phyloP scores from a whole-genome alignment of 2,113 vertebrate genomes.

The Numida meleagris region DNA sequence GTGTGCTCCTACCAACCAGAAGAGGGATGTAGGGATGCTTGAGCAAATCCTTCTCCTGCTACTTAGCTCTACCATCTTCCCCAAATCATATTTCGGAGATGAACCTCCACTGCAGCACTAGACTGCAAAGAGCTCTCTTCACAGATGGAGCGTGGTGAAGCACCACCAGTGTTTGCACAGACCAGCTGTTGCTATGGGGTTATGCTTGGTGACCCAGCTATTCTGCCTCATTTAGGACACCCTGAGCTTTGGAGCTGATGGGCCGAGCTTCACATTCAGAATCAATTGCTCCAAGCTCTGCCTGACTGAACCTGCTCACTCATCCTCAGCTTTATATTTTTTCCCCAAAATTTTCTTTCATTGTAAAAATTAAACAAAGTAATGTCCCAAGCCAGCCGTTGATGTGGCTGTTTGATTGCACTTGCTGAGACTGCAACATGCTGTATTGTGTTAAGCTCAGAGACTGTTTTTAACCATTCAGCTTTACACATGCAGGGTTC shows the following conservation, averaged over 20 bases:
- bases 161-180: neutral
- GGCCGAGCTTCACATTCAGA: neutral
- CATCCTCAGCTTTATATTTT: neutral
- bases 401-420: neutral
- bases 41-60: neutral
- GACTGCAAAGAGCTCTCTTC: neutral
- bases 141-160: rapidly evolving
- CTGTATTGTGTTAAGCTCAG: neutral
- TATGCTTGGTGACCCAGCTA: neutral
- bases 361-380: neutral
- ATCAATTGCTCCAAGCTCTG: neutral
- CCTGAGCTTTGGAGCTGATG: neutral
- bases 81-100: neutral
- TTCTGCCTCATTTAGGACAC: neutral
- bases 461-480: neutral
- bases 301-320: neutral
- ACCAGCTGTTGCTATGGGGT: rapidly evolving
- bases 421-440: neutral
- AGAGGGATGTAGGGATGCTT: neutral
- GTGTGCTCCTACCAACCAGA: neutral
- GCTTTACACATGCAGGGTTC: neutral
- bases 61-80: neutral
- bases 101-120: neutral
- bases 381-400: neutral
- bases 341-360: rapidly evolving